Evolutionary conservation across 2,797 vertebrate species (phyloP).

Genomic region (Decapterus maruadsi): DNA sequence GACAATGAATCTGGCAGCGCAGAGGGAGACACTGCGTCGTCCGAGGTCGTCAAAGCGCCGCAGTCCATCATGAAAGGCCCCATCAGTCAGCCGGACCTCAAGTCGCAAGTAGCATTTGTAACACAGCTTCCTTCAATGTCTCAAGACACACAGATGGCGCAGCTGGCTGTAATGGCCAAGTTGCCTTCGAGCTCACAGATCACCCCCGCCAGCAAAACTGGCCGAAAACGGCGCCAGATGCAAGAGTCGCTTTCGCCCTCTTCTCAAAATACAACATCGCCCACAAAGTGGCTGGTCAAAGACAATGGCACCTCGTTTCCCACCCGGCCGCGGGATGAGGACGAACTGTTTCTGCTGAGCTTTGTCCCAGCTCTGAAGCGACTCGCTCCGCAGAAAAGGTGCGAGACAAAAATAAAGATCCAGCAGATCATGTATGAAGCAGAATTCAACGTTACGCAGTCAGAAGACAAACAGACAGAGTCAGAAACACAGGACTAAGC

Average conservation of each 20-base stretch:
- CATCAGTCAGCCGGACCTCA: conserved; percentile 49
- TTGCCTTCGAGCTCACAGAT: conserved; percentile 52
- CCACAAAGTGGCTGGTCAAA: conserved; percentile 67
- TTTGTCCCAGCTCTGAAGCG: conserved; percentile 82
- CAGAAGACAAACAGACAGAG: conserved; percentile 53
- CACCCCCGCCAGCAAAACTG: conserved; percentile 38
- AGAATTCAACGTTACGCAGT: conserved; percentile 74
- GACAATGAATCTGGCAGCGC: conserved; percentile 52
- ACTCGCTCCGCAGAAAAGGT: conserved; percentile 82
- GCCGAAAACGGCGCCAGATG: conserved; percentile 58
- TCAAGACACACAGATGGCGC: conserved; percentile 62
- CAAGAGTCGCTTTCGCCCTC: conserved; percentile 37
- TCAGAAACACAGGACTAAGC: conserved; percentile 41
- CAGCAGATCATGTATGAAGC: conserved; percentile 86
- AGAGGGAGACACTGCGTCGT: conserved; percentile 48
- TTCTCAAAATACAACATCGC: conserved; percentile 25
- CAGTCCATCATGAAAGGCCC: conserved; percentile 53
- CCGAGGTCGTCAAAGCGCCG: conserved; percentile 46
- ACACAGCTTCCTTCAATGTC: conserved; percentile 53
- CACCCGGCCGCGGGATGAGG: conserved; percentile 75
- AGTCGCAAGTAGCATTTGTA: conserved; percentile 55
- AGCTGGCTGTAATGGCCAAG: conserved; percentile 62
- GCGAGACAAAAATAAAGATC: conserved; percentile 84
- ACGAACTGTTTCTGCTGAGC: conserved; percentile 84
- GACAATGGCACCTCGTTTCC: conserved; percentile 54